Conservation (phyloP, 2,797 vertebrate species). For the Enteromius treurensis region DNA sequence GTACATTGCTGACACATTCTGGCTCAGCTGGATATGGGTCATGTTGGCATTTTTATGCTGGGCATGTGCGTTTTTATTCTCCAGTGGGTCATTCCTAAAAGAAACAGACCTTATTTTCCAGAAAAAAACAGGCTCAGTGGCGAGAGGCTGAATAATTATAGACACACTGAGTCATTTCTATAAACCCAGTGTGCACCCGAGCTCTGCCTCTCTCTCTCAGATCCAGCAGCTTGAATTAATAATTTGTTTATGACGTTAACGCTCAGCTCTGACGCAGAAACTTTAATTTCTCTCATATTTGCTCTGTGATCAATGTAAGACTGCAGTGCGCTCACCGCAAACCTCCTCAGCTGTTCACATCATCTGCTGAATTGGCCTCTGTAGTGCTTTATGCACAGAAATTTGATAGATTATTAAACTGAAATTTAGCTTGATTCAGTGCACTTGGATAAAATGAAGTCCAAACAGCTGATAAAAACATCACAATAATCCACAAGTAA, state of each 20-base stretch:
- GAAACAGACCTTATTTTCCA: background rate
- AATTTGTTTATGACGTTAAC: background rate
- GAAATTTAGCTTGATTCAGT: background rate
- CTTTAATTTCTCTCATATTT: background rate
- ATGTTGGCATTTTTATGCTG: background rate
- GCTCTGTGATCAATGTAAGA: background rate
- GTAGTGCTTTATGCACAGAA: background rate
- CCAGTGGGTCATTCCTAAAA: background rate
- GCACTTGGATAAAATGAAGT: background rate
- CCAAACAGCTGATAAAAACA: background rate
- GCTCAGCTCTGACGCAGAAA: constrained; percentile 11
- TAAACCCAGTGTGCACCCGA: background rate
- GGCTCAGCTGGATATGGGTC: background rate
- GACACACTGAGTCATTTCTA: background rate
- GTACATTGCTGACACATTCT: background rate
- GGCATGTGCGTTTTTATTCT: background rate
- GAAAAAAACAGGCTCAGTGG: background rate
- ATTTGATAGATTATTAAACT: background rate
- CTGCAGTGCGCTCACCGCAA: background rate
- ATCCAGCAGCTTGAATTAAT: background rate
- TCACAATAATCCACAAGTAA: background rate
- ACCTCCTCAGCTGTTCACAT: background rate
- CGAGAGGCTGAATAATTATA: background rate
- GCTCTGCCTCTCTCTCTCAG: background rate
- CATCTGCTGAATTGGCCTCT: background rate